These are phyloP conservation scores for Synergus laeviventris DNA, from an alignment of 2,888 invertebrate species.

Conservation along the genomic window DNA sequence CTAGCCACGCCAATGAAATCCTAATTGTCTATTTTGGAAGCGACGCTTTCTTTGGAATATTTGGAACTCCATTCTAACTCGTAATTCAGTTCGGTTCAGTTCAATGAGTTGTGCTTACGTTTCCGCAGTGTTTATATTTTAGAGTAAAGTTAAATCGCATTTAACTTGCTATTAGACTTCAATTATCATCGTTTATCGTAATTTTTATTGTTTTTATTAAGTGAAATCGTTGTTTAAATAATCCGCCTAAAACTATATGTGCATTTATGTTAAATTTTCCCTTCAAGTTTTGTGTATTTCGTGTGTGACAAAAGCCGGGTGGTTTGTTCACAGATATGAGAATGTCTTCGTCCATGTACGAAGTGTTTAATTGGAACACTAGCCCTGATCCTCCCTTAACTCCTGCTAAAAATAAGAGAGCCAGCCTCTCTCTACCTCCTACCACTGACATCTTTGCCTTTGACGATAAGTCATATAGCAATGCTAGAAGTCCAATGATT, in stretches of 20 bases:
- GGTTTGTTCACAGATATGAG: constrained; percentile 78
- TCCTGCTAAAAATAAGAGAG: constrained; percentile 75
- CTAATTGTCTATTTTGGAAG: not conserved
- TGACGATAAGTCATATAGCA: constrained; percentile 74
- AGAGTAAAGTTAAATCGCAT: not conserved
- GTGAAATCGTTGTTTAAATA: not conserved
- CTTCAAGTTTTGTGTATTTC: constrained; percentile 9
- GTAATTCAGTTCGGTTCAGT: not conserved
- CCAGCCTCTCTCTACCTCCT: constrained; percentile 75
- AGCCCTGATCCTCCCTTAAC: constrained; percentile 74
- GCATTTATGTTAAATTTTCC: not conserved
- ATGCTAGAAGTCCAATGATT: constrained; percentile 72
- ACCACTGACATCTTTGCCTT: constrained; percentile 75
- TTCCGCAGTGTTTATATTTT: constrained; percentile 1
- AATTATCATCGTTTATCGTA: not conserved
- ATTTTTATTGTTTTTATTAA: not conserved
- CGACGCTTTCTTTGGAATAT: constrained; percentile 10
- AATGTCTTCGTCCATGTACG: constrained; percentile 85
- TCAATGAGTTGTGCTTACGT: not conserved
- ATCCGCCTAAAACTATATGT: not conserved
- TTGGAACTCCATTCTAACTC: not conserved
- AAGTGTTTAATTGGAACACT: constrained; percentile 83
- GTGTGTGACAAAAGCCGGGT: constrained; percentile 42
- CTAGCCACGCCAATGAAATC: not conserved
- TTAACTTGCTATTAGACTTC: not conserved